Evolutionary conservation across 2,797 vertebrate genomes (phyloP).

Genomic region (Masticophis lateralis): DNA sequence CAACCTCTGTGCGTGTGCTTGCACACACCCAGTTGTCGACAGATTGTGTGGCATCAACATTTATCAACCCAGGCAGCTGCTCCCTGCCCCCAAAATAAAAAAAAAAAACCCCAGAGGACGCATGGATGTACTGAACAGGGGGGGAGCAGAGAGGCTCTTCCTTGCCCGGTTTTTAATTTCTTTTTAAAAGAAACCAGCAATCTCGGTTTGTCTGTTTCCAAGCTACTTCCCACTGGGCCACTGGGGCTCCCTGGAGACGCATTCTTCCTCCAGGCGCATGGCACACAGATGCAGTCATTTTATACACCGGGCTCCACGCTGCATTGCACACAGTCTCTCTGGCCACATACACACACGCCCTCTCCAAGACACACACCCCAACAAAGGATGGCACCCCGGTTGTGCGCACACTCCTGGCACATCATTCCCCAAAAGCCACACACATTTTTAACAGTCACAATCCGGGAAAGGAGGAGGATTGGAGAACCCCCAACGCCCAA

Average conservation of each 20-base stretch:
- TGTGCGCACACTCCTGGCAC: background rate
- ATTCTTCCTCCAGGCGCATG: background rate
- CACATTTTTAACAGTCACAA: background rate
- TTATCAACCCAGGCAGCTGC: constrained; percentile 8
- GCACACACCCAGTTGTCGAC: background rate
- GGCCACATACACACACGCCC: background rate
- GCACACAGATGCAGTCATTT: constrained; percentile 8
- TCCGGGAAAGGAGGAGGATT: background rate
- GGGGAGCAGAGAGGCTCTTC: background rate
- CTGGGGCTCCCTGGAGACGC: background rate
- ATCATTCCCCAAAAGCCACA: background rate
- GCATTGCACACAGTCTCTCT: background rate
- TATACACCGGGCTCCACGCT: background rate
- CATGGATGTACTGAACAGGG: background rate
- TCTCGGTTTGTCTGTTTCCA: background rate
- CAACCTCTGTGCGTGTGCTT: background rate
- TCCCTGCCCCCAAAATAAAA: background rate
- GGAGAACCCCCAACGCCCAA: background rate
- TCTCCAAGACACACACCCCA: background rate
- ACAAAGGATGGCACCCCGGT: background rate
- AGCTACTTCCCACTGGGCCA: background rate
- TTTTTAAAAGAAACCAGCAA: background rate
- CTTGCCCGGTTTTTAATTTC: background rate
- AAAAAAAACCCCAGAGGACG: no score
- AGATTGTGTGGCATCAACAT: constrained; percentile 18